phyloP scores from a whole-genome alignment of 2,113 vertebrate species.

The Sinocyclocheilus rhinocerous region DNA sequence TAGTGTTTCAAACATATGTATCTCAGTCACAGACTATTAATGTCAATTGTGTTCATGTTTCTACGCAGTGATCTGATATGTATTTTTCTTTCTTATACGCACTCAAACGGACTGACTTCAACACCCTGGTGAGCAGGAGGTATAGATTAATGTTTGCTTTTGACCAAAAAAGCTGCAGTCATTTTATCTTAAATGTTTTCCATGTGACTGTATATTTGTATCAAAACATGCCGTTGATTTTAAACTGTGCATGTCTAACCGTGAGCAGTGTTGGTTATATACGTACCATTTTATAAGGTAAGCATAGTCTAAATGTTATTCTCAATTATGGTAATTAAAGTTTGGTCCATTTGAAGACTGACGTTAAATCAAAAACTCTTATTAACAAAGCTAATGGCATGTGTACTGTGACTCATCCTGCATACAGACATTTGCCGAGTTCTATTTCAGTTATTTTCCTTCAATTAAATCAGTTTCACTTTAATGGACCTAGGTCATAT shows the following conservation, averaged over 20 bases:
- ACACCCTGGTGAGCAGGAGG: slow-evolving; percentile 99
- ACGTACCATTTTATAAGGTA: background rate
- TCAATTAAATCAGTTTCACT: background rate
- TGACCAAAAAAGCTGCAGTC: background rate
- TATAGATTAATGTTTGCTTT: slow-evolving; percentile 75
- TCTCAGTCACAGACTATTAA: background rate
- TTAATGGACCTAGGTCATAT: background rate
- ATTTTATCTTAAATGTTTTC: background rate
- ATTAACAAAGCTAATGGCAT: background rate
- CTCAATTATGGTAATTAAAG: background rate
- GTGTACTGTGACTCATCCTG: background rate
- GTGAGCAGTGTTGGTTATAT: background rate
- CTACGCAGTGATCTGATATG: slow-evolving; percentile 33
- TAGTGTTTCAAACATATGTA: background rate
- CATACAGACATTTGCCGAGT: background rate
- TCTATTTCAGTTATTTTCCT: background rate
- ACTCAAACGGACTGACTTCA: slow-evolving; percentile 92
- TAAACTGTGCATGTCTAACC: background rate
- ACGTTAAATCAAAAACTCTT: slow-evolving; percentile 1
- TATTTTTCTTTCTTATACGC: slow-evolving; percentile 97
- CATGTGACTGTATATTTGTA: background rate
- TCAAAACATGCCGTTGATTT: background rate
- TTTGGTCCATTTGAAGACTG: background rate
- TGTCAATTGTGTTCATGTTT: slow-evolving; percentile 6
- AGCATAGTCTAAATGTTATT: slow-evolving; percentile 5